Percentiles rank a stretch among this genome's conserved stretches.
These are phyloP conservation scores for Euplexia lucipara DNA, from an alignment of 2,888 invertebrate species.

Conservation along the genomic window DNA sequence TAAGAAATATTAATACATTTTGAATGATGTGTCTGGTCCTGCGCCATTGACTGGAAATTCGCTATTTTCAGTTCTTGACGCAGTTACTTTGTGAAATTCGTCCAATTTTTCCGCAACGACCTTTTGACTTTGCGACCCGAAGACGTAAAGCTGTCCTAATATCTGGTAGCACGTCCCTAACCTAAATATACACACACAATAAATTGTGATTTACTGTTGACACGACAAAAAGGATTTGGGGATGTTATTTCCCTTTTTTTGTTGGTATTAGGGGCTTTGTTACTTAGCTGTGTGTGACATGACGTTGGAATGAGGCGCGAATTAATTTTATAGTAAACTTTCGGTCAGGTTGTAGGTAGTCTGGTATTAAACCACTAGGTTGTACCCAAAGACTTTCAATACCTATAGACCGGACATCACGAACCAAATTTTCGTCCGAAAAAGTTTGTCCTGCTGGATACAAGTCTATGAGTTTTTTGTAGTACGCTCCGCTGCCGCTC, in stretches of 20 bases:
- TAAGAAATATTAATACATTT: constrained; percentile 23
- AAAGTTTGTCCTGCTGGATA: too few relatives aligned
- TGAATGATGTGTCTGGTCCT: constrained; percentile 10
- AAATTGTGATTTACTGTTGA: constrained; percentile 51
- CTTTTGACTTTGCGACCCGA: constrained; percentile 25
- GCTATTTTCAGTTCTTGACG: constrained; percentile 31
- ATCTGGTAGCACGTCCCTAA: constrained; percentile 30
- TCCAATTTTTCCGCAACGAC: constrained; percentile 1
- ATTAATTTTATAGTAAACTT: constrained; percentile 1
- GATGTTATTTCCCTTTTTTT: constrained; percentile 35
- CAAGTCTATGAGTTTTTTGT: too few relatives aligned
- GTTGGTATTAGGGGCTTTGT: constrained; percentile 16
- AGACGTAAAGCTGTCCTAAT: constrained; percentile 25
- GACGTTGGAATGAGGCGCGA: not conserved
- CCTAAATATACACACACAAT: constrained; percentile 37
- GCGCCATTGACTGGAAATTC: constrained; percentile 12
- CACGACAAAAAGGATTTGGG: constrained; percentile 46
- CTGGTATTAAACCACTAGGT: too few relatives aligned
- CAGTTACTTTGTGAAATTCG: constrained; percentile 1
- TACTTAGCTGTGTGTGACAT: constrained; percentile 20
- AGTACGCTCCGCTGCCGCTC: too few relatives aligned
- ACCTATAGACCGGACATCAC: too few relatives aligned
- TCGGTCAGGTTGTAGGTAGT: not conserved
- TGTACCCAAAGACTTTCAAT: too few relatives aligned
- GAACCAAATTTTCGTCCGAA: too few relatives aligned